phyloP scores from a whole-genome alignment of 2,113 vertebrate genomes.

The Aptenodytes patagonicus region DNA sequence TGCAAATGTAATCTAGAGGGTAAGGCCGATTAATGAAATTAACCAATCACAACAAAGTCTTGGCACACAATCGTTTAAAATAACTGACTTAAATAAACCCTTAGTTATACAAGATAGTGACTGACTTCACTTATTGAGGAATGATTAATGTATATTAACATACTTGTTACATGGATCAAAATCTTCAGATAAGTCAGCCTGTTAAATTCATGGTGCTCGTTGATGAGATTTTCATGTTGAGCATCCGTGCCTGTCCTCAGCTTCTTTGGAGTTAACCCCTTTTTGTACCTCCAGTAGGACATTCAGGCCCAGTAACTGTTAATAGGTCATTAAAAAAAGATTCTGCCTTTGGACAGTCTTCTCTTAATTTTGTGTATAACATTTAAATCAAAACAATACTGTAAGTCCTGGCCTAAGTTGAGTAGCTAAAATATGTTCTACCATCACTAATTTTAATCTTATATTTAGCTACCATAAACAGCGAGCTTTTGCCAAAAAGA shows the following conservation, averaged over 20 bases:
- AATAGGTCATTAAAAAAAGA: background rate
- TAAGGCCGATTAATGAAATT: background rate
- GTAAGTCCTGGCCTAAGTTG: background rate
- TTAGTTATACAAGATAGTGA: background rate
- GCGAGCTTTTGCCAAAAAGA: background rate
- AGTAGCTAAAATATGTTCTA: background rate
- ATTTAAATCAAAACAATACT: background rate
- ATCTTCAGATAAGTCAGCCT: background rate
- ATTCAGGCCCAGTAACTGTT: background rate
- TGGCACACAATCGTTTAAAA: background rate
- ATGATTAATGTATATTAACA: background rate
- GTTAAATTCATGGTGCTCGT: background rate
- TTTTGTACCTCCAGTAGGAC: background rate
- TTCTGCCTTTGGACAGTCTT: background rate
- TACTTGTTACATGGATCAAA: background rate
- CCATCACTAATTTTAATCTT: background rate
- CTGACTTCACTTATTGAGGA: background rate
- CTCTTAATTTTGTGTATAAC: background rate
- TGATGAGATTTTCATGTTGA: background rate
- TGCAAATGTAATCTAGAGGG: background rate
- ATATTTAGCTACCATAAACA: background rate
- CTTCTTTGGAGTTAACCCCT: background rate
- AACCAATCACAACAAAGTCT: background rate
- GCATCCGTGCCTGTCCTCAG: rapidly evolving
- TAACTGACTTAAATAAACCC: background rate